These are phyloP conservation scores for Drosophila sordidapex DNA, from an alignment of 2,888 invertebrate species.

Conservation along the genomic window DNA sequence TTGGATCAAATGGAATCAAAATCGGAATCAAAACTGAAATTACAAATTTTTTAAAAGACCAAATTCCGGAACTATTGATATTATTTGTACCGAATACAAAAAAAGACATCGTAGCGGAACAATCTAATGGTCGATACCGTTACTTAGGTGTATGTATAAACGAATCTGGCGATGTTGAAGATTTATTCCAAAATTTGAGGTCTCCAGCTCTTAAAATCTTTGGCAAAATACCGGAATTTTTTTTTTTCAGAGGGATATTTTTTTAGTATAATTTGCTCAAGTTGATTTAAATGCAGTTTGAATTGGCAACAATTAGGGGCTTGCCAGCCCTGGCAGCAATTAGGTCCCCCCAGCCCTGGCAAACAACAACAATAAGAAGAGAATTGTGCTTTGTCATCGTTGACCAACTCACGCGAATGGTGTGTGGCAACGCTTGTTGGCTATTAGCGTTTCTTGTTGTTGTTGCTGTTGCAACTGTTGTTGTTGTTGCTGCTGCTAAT, in stretches of 20 bases:
- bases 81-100: neutral
- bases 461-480: constrained; percentile 19
- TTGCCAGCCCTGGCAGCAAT: neutral
- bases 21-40: neutral
- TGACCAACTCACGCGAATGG: constrained; percentile 2
- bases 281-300: neutral
- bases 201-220: neutral
- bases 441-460: neutral
- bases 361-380: no score
- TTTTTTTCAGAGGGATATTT: no score
- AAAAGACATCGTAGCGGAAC: neutral
- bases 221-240: neutral
- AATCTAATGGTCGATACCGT: neutral
- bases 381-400: constrained; percentile 10
- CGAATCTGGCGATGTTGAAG: neutral
- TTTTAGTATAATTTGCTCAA: neutral
- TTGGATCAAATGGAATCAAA: neutral
- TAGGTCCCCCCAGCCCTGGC: neutral
- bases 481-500: constrained; percentile 6
- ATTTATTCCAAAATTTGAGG: neutral
- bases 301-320: neutral
- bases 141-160: neutral
- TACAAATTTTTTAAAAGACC: neutral
- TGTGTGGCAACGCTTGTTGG: constrained; percentile 16
- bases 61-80: neutral